Evolutionary conservation across 2,113 vertebrate species (phyloP).

Genomic region (Cercocebus atys): DNA sequence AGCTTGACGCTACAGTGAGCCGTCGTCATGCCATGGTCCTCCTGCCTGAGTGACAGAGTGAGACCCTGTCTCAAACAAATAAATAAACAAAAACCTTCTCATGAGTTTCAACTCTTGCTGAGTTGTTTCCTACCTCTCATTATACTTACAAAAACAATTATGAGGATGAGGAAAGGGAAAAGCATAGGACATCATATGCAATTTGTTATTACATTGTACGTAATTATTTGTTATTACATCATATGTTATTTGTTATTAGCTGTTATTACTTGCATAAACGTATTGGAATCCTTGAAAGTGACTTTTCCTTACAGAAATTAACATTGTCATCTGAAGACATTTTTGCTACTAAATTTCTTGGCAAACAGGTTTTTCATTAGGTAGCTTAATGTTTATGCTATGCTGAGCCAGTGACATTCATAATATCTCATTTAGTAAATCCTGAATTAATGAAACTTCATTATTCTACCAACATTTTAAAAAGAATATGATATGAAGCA

Average conservation of each 20-base stretch:
- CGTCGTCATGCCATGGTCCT: no score
- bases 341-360: conserved; percentile 49
- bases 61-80: no score
- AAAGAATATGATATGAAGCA: background rate
- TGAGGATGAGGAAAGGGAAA: background rate
- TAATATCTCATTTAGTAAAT: conserved; percentile 31
- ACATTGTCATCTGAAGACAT: background rate
- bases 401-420: background rate
- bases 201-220: no score
- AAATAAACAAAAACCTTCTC: no score
- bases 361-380: conserved; percentile 27
- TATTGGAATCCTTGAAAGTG: conserved; percentile 42
- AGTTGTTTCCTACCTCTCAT: background rate
- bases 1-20: no score
- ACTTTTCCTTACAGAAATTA: conserved; percentile 18
- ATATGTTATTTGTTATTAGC: background rate
- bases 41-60: no score
- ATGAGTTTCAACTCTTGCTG: background rate
- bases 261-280: conserved; percentile 12
- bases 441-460: conserved; percentile 7
- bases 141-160: background rate
- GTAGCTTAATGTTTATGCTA: background rate
- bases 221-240: no score
- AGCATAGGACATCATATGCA: background rate
- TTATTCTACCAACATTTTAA: conserved; percentile 50